Base-by-base conservation (phyloP, 2,888 invertebrate genomes). In the Chrysina gloriosa region DNA sequence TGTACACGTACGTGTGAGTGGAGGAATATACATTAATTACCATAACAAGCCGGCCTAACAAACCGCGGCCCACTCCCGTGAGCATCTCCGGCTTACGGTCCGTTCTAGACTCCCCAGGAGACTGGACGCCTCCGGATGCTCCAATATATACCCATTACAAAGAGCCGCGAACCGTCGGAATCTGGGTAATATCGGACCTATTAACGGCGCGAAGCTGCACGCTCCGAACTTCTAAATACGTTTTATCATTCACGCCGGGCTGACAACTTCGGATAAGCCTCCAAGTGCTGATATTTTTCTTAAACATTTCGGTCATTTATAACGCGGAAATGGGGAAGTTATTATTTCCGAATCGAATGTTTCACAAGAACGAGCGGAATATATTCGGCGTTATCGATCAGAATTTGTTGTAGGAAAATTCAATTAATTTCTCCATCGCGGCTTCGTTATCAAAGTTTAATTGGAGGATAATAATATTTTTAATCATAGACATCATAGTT, bases 21-120 rank as follows among this genome's bases (percentile, higher is more conserved):
- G 68, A 71, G n/a, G 72, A 76, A 75, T 75, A 73, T 77, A 76
- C 77, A 77, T 77, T 77, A 77, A 76, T 77, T 77, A 77, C 76
- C 76, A 77, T 77, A 76, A 77, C 77, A 77, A 75, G 75, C 74
- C 70, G 68, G 71, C 69, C 71, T 70, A 70, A 70, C 70, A 67
- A 72, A 73, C 74, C 73, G 64, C 72, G 72, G 71, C 70, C 70
- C 73, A 71, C 73, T 69, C 73, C 64, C 66, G 72, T 70, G 72
- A 70, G 69, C 70, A 69, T 71, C 71, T 69, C 73, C 72, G 48
- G 69, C 69, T 66, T 68, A 67, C n/a, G n/a, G 72, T 70, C 69
- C 72, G 71, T 71, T 70, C 71, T 70, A 71, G 72, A 74, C 71
- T 72, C 70, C 74, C 72, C 75, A 70, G 67, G 73, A 72, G 73